Evolutionary conservation across 2,113 vertebrate species (phyloP).

Genomic region (Sigmodon hispidus): DNA sequence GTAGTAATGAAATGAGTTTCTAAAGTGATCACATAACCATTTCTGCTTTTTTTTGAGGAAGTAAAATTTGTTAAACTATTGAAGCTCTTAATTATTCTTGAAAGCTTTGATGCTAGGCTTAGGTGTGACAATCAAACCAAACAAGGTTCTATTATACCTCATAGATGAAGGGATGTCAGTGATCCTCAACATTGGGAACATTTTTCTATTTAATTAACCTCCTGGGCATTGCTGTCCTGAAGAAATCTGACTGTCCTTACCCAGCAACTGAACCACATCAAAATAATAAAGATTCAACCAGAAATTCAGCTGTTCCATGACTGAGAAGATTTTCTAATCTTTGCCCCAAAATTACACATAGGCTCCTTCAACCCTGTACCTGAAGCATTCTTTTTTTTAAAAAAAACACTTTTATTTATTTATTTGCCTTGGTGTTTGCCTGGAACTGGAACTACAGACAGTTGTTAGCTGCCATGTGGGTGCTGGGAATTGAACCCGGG

Average conservation of each 20-base stretch:
- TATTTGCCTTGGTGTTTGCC: no score
- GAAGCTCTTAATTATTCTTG: conserved; percentile 16
- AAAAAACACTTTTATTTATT: no score
- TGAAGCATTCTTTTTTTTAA: background rate
- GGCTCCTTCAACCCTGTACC: background rate
- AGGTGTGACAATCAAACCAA: background rate
- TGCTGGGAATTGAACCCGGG: no score
- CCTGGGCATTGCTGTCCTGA: background rate
- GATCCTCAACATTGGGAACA: background rate
- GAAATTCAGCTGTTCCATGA: background rate
- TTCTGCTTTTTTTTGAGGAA: conserved; percentile 41
- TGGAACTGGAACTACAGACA: no score
- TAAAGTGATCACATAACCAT: conserved; percentile 7
- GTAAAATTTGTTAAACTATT: conserved; percentile 21
- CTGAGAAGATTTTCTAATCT: background rate
- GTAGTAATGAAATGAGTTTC: conserved; percentile 27
- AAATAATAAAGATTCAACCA: background rate
- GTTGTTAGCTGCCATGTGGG: no score
- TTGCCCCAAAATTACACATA: background rate
- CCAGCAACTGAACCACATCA: background rate
- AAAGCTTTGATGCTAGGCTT: background rate
- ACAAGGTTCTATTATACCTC: background rate
- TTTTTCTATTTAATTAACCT: background rate
- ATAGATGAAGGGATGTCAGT: background rate
- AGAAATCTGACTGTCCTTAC: background rate